A percentile compares a stretch with the other conserved stretches of the same genome.
Conservation (phyloP, 2,888 invertebrate species). For the Pristionchus mayeri region DNA sequence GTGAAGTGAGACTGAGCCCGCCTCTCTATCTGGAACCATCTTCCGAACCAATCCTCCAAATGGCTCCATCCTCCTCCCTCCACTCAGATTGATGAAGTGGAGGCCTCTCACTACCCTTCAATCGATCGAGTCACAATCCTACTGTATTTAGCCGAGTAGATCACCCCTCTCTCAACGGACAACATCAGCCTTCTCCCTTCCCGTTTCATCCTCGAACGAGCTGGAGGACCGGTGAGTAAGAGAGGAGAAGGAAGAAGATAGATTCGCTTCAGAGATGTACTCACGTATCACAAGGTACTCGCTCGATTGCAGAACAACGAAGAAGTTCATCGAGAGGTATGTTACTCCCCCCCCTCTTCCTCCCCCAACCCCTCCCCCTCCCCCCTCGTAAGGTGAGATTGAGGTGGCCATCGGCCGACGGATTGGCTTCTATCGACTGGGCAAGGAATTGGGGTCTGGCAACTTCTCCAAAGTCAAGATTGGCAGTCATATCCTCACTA, state of each 20-base stretch:
- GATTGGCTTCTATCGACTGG: conserved; percentile 85
- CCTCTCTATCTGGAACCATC: background rate
- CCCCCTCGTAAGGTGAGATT: background rate
- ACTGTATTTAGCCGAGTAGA: background rate
- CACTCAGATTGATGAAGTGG: conserved; percentile 24
- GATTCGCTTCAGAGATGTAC: background rate
- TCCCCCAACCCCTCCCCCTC: background rate
- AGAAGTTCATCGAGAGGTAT: conserved; percentile 44
- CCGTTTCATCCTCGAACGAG: conserved; percentile 29
- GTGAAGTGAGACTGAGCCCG: background rate
- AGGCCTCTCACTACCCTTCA: background rate
- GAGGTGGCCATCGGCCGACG: conserved; percentile 80
- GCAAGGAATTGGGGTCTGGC: conserved; percentile 85
- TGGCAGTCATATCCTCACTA: conserved; percentile 85
- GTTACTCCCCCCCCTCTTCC: background rate
- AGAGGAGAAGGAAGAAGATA: background rate
- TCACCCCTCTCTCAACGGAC: conserved; percentile 38
- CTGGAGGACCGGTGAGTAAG: conserved; percentile 23
- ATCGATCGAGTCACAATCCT: background rate
- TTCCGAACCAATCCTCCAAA: conserved; percentile 16
- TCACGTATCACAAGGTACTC: conserved; percentile 46
- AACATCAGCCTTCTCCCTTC: conserved; percentile 47
- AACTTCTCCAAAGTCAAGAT: conserved; percentile 88
- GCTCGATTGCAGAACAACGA: conserved; percentile 20
- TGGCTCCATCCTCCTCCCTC: background rate